Percentiles rank a stretch among this genome's conserved stretches.
These are phyloP conservation scores for Falco biarmicus DNA, from an alignment of 2,797 vertebrate species.

Conservation along the genomic window DNA sequence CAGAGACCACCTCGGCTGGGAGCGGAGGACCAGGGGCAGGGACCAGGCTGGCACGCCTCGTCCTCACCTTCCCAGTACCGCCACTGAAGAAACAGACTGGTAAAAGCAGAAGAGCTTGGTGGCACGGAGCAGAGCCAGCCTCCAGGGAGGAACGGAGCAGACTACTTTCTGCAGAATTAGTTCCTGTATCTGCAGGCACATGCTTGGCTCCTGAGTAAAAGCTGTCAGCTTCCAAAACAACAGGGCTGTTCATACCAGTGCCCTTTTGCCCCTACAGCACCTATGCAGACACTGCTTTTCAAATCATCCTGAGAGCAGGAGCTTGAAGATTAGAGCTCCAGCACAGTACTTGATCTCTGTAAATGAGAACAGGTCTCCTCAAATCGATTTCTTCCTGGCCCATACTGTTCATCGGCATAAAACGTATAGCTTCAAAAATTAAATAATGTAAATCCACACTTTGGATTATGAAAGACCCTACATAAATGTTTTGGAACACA, in stretches of 20 bases:
- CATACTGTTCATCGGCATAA: not conserved
- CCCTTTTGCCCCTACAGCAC: not conserved
- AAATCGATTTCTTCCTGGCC: not conserved
- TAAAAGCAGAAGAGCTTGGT: not conserved
- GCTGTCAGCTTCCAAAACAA: not conserved
- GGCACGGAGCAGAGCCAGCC: not conserved
- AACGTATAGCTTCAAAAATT: not conserved
- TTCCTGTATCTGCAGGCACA: not conserved
- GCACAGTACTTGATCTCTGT: not conserved
- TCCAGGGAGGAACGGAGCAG: accelerated
- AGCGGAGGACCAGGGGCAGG: not conserved
- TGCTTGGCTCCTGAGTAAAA: not conserved
- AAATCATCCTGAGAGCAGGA: not conserved
- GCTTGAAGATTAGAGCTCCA: not conserved
- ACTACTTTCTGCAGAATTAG: not conserved
- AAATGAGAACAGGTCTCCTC: not conserved
- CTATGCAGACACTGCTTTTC: not conserved
- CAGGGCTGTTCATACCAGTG: not conserved
- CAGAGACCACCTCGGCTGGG: not conserved
- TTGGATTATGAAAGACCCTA: not conserved
- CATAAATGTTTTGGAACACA: not conserved
- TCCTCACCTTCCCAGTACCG: not conserved
- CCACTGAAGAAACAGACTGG: accelerated
- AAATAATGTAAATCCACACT: not conserved
- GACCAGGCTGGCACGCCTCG: not conserved